These are phyloP conservation scores for Heterohyrax brucei DNA, from an alignment of 2,797 vertebrate species.

Conservation along the genomic window DNA sequence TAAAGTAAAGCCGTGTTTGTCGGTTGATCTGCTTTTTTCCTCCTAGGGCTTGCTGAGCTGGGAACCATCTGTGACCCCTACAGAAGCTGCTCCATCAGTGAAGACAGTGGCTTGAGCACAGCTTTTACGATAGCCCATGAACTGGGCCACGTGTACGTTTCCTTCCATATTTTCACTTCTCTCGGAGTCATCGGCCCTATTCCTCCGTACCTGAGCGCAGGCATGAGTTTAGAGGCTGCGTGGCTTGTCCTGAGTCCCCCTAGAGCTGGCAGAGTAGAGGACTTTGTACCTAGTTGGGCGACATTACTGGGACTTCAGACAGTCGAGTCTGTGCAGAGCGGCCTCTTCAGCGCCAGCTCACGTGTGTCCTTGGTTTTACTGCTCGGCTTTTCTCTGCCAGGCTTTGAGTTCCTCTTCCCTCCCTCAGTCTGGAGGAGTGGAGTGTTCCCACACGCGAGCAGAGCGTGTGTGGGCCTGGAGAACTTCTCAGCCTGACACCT, in stretches of 20 bases:
- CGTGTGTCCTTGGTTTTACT: background rate
- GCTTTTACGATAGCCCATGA: conserved; percentile 99
- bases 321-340: background rate
- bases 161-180: conserved; percentile 82
- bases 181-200: conserved; percentile 66
- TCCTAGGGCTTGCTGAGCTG: conserved; percentile 96
- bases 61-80: conserved; percentile 99
- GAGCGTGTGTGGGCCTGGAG: background rate
- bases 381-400: background rate
- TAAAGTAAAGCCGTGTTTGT: conserved; percentile 72
- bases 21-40: conserved; percentile 70
- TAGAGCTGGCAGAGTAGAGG: background rate
- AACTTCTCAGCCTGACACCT: background rate
- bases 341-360: background rate
- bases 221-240: background rate
- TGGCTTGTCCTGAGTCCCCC: background rate
- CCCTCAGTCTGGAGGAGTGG: background rate
- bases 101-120: conserved; percentile 98
- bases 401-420: background rate
- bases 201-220: background rate
- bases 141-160: conserved; percentile 98
- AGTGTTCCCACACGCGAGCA: background rate
- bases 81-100: conserved; percentile 99
- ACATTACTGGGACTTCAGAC: conserved; percentile 3
- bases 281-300: background rate